Conservation (phyloP, 1,140 invertebrate genomes). For the Drosophila gunungcola region DNA sequence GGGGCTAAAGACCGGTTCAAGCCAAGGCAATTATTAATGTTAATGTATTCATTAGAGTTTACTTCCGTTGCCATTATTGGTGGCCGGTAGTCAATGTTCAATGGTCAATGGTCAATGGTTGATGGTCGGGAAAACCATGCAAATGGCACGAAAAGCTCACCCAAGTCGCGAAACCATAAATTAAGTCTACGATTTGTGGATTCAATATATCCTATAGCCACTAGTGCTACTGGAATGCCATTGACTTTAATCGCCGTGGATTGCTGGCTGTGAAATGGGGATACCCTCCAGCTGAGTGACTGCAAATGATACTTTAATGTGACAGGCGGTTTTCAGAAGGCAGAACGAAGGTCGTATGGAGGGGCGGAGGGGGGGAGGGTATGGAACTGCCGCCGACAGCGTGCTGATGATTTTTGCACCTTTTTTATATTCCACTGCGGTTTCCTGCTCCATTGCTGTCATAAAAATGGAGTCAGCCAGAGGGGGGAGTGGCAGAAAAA, state of each 20-base stretch:
- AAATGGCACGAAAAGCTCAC: constrained; percentile 46
- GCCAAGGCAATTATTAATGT: constrained; percentile 71
- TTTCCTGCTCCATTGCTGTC: constrained; percentile 69
- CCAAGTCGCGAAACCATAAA: constrained; percentile 56
- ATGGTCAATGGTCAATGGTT: constrained; percentile 3
- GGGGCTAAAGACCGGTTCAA: not conserved
- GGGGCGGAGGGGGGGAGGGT: not conserved
- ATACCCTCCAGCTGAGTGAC: constrained; percentile 37
- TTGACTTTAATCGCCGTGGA: constrained; percentile 66
- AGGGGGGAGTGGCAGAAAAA: not conserved
- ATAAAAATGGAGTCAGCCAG: constrained; percentile 19
- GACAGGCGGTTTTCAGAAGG: constrained; percentile 54
- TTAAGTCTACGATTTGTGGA: constrained; percentile 63
- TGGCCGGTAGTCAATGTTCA: constrained; percentile 21
- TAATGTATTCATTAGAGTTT: constrained; percentile 79
- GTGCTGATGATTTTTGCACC: constrained; percentile 79
- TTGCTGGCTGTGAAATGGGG: constrained; percentile 8
- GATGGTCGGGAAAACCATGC: constrained; percentile 8
- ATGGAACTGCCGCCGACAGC: constrained; percentile 56
- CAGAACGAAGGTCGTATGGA: not conserved
- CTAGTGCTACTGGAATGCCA: constrained; percentile 18
- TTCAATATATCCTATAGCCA: constrained; percentile 52
- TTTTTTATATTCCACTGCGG: constrained; percentile 56
- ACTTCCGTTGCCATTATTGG: constrained; percentile 4
- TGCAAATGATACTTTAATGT: constrained; percentile 82